Evolutionary conservation across 2,113 vertebrate genomes (phyloP).

Genomic region (Macheiramphus alcinus): DNA sequence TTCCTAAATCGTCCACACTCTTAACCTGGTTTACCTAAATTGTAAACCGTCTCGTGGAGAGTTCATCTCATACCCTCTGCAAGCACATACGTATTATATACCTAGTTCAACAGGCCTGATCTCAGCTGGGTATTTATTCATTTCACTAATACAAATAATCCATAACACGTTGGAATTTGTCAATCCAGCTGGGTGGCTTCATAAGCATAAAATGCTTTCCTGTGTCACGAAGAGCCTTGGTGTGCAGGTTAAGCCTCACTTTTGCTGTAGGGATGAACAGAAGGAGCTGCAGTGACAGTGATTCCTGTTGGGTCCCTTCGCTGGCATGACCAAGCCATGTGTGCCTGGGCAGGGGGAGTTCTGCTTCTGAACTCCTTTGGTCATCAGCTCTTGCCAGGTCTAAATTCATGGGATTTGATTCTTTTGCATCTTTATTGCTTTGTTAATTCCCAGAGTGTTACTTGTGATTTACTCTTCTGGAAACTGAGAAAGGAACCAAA

Average conservation of each 20-base stretch:
- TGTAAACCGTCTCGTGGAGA: background rate
- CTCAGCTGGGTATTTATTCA: background rate
- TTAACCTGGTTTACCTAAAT: background rate
- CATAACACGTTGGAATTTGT: background rate
- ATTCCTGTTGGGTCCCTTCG: background rate
- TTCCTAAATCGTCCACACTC: background rate
- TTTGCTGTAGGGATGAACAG: background rate
- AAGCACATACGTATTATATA: background rate
- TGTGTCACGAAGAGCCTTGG: accelerated
- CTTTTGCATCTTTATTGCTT: background rate
- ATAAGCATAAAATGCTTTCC: background rate
- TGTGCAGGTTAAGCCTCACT: background rate
- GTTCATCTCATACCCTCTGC: background rate
- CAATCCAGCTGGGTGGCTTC: background rate
- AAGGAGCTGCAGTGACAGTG: background rate
- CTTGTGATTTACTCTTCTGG: background rate
- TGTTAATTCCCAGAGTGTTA: background rate
- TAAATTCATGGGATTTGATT: background rate
- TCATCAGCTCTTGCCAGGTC: background rate
- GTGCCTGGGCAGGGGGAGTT: background rate
- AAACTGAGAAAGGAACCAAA: background rate
- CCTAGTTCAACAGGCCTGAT: background rate
- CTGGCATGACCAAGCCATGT: background rate
- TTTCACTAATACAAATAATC: background rate
- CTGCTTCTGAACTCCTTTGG: background rate